Conservation (phyloP, 2,888 invertebrate genomes). For the Melitaea athalia region DNA sequence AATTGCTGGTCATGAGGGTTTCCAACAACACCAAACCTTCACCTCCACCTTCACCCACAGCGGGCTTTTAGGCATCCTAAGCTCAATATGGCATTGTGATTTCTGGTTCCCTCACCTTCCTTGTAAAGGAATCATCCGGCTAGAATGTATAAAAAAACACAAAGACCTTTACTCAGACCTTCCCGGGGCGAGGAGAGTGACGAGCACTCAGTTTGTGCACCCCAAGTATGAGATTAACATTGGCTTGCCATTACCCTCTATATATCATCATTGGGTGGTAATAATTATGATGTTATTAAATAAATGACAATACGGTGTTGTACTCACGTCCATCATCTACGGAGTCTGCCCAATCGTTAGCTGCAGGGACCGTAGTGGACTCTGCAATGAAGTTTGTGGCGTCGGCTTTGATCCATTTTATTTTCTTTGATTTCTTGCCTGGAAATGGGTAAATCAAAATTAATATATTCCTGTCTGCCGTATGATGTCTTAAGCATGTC, state of each 20-base stretch:
- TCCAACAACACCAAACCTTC: constrained; percentile 82
- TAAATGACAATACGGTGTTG: constrained; percentile 9
- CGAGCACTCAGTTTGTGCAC: constrained; percentile 84
- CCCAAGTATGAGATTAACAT: constrained; percentile 90
- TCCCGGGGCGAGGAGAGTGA: constrained; percentile 86
- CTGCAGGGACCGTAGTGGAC: constrained; percentile 82
- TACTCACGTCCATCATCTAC: constrained; percentile 90
- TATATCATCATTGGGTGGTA: constrained; percentile 70
- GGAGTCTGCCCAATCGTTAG: constrained; percentile 90
- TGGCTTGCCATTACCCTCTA: constrained; percentile 81
- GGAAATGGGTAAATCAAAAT: constrained; percentile 51
- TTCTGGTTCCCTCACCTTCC: constrained; percentile 89
- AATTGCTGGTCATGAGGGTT: constrained; percentile 87
- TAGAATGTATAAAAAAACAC: constrained; percentile 83
- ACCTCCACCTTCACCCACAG: constrained; percentile 70
- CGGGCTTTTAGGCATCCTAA: constrained; percentile 71
- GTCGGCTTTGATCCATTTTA: constrained; percentile 91
- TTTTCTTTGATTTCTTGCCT: constrained; percentile 94
- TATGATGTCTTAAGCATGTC: constrained; percentile 40
- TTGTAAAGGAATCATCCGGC: constrained; percentile 85
- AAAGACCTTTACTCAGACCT: constrained; percentile 89
- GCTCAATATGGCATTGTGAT: constrained; percentile 76
- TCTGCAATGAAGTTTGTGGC: constrained; percentile 92
- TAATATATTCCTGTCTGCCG: constrained; percentile 38
- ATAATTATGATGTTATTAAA: background rate